Base-by-base conservation (phyloP, 1,140 invertebrate genomes). In the Hermetia illucens region DNA sequence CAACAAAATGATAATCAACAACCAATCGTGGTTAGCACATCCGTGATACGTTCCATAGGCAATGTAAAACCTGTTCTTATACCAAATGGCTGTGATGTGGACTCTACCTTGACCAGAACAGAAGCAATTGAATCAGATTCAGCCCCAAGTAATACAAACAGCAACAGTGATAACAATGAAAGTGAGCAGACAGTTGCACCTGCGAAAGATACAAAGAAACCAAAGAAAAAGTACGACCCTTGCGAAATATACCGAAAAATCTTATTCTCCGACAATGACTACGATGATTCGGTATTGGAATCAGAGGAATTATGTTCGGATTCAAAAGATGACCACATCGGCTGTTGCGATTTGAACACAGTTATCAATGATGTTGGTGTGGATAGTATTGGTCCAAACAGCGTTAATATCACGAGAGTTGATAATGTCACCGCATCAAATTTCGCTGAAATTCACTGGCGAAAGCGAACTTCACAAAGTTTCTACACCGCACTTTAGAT, bases 231-330 rank as follows among this genome's bases (percentile, higher is more conserved):
- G 21, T 52, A 56, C 15, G 54, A 33, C 19, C 31, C 31, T 9
- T 9, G 50, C 0, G 46, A 54, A 44, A 43, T 55, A 0, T 58
- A 58, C 47, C 43, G 52, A 1, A 58, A 58, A 43, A 58, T 58
- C 25, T 35, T 58, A 25, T 48, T 50, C 25, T 45, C 47, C 13
- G 53, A 58, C n/a, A 52, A 54, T 36, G 48, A 53, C n/a, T 43
- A 44, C 1, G 47, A 48, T 31, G 51, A 54, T 22, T 36, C 20
- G 8, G 33, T 8, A 1, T 8, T 36, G 15, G 38, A 48, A 3
- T n/a, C n/a, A n/a, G n/a, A n/a, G n/a, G n/a, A n/a, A n/a, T n/a
- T n/a, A n/a, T n/a, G n/a, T n/a, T n/a, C n/a, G n/a, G n/a, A n/a
- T n/a, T n/a, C n/a, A n/a, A n/a, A n/a, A n/a, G n/a, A n/a, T n/a